Percentiles rank a stretch among this genome's conserved stretches.
Evolutionary conservation across 2,888 invertebrate genomes (phyloP).

Genomic region (Euzophera pinguis): DNA sequence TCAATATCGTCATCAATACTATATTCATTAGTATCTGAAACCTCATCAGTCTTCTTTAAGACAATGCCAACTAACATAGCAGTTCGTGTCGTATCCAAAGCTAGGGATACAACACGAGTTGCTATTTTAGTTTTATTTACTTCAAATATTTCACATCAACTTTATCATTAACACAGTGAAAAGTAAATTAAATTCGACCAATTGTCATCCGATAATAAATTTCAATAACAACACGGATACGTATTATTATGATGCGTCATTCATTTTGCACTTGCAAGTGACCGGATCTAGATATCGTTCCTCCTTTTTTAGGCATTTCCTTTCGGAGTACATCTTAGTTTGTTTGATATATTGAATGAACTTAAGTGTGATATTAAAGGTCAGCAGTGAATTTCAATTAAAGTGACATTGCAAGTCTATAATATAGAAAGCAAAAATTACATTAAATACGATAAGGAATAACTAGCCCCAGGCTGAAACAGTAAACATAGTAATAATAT

Average conservation of each 20-base stretch:
- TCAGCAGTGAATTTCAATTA: background rate
- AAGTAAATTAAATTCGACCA: background rate
- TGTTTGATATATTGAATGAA: background rate
- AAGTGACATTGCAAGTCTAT: background rate
- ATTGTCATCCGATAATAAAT: constrained; percentile 4
- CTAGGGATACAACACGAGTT: too few relatives aligned
- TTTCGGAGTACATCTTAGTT: background rate
- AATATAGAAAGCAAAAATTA: too few relatives aligned
- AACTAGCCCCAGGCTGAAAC: too few relatives aligned
- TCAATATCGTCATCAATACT: too few relatives aligned
- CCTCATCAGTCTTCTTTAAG: too few relatives aligned
- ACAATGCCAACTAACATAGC: too few relatives aligned
- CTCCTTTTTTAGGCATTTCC: background rate
- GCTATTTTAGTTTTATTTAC: too few relatives aligned
- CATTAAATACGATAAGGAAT: too few relatives aligned
- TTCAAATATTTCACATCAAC: too few relatives aligned
- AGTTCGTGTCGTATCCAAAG: too few relatives aligned
- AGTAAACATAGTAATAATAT: too few relatives aligned
- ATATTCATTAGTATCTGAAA: too few relatives aligned
- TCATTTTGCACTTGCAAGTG: background rate
- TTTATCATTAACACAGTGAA: background rate
- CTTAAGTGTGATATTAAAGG: background rate
- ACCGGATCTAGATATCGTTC: constrained; percentile 3
- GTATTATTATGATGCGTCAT: background rate
- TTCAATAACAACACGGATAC: background rate